Evolutionary conservation across 2,113 vertebrate genomes (phyloP).

Genomic region (Rhinoderma darwinii): DNA sequence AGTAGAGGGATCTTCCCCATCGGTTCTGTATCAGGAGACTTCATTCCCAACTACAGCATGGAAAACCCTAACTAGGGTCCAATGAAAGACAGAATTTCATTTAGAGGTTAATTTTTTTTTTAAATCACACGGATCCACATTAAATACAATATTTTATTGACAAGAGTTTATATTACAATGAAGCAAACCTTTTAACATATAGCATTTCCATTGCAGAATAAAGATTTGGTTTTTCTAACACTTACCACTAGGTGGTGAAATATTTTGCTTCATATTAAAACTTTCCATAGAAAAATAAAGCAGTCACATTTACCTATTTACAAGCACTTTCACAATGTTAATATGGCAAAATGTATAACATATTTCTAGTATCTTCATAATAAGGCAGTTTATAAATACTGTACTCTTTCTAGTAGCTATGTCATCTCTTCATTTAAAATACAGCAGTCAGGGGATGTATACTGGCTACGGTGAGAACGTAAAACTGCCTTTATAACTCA

Average conservation of each 20-base stretch:
- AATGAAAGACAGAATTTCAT: no score
- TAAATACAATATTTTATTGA: conserved; percentile 51
- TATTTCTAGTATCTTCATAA: conserved; percentile 56
- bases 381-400: conserved; percentile 74
- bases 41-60: no score
- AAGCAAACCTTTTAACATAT: conserved; percentile 30
- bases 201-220: background rate
- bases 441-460: conserved; percentile 73
- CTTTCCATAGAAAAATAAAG: conserved; percentile 77
- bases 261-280: conserved; percentile 71
- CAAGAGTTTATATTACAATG: conserved; percentile 44
- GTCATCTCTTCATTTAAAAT: conserved; percentile 62
- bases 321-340: conserved; percentile 65
- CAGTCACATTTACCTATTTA: conserved; percentile 69
- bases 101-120: background rate
- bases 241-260: conserved; percentile 51
- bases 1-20: no score
- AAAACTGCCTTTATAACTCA: conserved; percentile 59
- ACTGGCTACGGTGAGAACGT: conserved; percentile 61
- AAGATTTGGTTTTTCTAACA: background rate
- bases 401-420: conserved; percentile 54
- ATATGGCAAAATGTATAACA: conserved; percentile 60
- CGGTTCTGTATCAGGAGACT: background rate
- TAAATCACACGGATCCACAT: background rate
- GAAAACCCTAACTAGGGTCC: no score